Evolutionary conservation across 2,113 vertebrate genomes (phyloP).

Genomic region (Sprattus sprattus): DNA sequence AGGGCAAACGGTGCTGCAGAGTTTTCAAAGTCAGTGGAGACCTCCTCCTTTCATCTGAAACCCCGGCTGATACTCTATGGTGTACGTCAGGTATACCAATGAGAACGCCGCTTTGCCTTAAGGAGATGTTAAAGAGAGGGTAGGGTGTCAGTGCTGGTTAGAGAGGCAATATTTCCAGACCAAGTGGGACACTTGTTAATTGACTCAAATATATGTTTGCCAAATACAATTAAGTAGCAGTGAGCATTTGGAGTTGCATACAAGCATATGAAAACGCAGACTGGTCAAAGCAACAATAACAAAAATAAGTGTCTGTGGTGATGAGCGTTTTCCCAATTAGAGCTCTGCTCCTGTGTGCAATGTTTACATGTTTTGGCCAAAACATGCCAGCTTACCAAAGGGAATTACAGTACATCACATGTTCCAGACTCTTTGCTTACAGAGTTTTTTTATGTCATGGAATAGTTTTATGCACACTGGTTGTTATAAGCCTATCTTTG

Average conservation of each 20-base stretch:
- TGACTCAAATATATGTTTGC: constrained; percentile 37
- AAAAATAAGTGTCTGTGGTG: background rate
- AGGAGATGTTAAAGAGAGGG: constrained; percentile 43
- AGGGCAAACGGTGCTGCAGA: constrained; percentile 13
- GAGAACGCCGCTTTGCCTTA: constrained; percentile 40
- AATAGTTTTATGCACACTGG: background rate
- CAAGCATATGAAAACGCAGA: background rate
- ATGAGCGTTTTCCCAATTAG: background rate
- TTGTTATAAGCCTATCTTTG: background rate
- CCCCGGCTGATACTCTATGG: constrained; percentile 31
- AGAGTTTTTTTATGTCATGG: background rate
- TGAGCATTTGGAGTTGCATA: constrained; percentile 26
- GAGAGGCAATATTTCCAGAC: constrained; percentile 50
- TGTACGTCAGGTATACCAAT: constrained; percentile 55
- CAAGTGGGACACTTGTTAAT: constrained; percentile 38
- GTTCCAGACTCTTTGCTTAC: background rate
- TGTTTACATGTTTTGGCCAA: no score
- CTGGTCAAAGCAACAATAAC: background rate
- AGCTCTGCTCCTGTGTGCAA: background rate
- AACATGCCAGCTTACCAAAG: background rate
- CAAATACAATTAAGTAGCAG: constrained; percentile 34
- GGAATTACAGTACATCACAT: background rate
- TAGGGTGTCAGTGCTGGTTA: constrained; percentile 55
- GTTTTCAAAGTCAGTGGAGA: constrained; percentile 28
- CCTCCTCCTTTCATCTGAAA: constrained; percentile 32